Evolutionary conservation across 2,888 invertebrate species (phyloP).

Genomic region (Pantelozetes paolii): DNA sequence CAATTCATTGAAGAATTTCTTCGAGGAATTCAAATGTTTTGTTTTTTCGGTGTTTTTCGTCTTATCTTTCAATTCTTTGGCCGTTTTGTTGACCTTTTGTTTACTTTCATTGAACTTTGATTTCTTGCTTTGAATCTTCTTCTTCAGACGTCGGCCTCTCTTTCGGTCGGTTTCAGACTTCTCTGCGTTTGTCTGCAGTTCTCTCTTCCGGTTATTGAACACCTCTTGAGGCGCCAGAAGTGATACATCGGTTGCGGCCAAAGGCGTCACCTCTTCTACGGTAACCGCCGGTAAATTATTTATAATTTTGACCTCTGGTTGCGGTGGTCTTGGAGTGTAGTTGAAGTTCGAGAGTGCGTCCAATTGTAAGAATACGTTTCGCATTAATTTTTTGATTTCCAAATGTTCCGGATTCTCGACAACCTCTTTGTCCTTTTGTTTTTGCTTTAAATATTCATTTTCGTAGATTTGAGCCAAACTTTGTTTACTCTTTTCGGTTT

Average conservation of each 20-base stretch:
- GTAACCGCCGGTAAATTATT: slow-evolving; percentile 82
- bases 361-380: slow-evolving; percentile 71
- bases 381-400: slow-evolving; percentile 71
- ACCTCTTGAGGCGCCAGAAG: slow-evolving; percentile 90
- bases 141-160: slow-evolving; percentile 79
- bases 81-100: slow-evolving; percentile 53
- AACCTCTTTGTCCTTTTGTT: slow-evolving; percentile 57
- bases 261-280: slow-evolving; percentile 93
- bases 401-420: slow-evolving; percentile 66
- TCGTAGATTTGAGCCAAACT: slow-evolving; percentile 93
- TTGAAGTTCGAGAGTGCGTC: slow-evolving; percentile 91
- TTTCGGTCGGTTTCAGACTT: slow-evolving; percentile 80
- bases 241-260: slow-evolving; percentile 75
- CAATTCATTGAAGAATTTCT: slow-evolving; percentile 77
- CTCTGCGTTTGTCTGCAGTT: slow-evolving; percentile 68
- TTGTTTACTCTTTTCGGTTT: slow-evolving; percentile 89
- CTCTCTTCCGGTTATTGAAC: slow-evolving; percentile 53
- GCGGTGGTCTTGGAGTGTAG: slow-evolving; percentile 80
- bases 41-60: slow-evolving; percentile 60
- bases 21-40: slow-evolving; percentile 65
- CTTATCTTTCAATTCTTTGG: slow-evolving; percentile 59
- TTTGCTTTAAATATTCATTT: slow-evolving; percentile 56
- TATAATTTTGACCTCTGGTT: slow-evolving; percentile 82
- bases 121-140: slow-evolving; percentile 65
- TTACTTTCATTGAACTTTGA: slow-evolving; percentile 54